Evolutionary conservation across 2,113 vertebrate species (phyloP).

Genomic region (Plecotus auritus): DNA sequence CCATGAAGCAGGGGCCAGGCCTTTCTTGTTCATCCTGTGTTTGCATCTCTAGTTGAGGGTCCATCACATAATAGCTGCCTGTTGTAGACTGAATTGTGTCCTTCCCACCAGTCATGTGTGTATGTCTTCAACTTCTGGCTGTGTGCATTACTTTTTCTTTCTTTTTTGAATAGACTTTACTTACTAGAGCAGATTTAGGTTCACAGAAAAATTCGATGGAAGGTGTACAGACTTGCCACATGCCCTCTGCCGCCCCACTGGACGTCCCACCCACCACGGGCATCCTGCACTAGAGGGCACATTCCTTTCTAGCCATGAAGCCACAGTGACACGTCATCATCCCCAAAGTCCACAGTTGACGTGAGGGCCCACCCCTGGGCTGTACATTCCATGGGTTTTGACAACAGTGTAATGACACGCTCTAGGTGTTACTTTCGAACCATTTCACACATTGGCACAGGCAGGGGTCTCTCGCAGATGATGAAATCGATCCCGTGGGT

Average conservation of each 20-base stretch:
- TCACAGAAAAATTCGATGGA: not conserved
- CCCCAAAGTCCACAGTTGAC: not conserved
- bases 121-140: not conserved
- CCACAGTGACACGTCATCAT: not conserved
- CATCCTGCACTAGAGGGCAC: not conserved
- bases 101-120: not conserved
- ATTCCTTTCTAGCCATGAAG: not conserved
- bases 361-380: not conserved
- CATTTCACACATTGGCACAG: not conserved
- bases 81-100: not conserved
- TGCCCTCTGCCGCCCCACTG: rapidly evolving
- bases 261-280: too few species aligned
- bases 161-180: not conserved
- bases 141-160: not conserved
- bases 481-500: not conserved
- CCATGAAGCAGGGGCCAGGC: not conserved
- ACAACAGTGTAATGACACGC: not conserved
- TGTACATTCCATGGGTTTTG: not conserved
- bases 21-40: not conserved
- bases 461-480: not conserved
- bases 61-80: not conserved
- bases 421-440: not conserved
- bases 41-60: not conserved
- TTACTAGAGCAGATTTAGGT: not conserved
- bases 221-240: not conserved